Percentiles rank a stretch among this genome's conserved stretches.
Evolutionary conservation across 2,888 invertebrate genomes (phyloP).

Genomic region (Suillia variegata): DNA sequence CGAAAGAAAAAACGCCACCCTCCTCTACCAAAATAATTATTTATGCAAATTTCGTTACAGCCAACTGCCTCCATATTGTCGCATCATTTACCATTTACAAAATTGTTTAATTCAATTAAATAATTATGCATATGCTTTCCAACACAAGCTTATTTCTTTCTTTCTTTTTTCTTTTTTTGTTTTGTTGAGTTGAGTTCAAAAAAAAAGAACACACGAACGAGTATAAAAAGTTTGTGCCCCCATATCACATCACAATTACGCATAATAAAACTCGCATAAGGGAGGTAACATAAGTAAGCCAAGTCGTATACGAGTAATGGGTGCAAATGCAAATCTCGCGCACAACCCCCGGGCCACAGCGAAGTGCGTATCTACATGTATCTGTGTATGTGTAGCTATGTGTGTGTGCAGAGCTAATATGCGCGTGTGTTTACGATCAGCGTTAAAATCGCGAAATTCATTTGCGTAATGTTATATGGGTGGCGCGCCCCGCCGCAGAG

Average conservation of each 20-base stretch:
- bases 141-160: slow-evolving; percentile 24
- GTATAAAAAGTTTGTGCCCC: slow-evolving; percentile 20
- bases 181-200: too few species aligned
- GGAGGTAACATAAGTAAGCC: slow-evolving; percentile 12
- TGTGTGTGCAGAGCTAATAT: slow-evolving; percentile 6
- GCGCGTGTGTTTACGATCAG: slow-evolving; percentile 11
- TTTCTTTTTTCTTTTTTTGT: too few species aligned
- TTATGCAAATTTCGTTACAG: slow-evolving; percentile 26
- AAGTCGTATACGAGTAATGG: too few species aligned
- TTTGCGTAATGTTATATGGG: slow-evolving; percentile 44
- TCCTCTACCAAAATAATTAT: slow-evolving; percentile 14
- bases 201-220: slow-evolving; percentile 35
- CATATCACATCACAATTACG: slow-evolving; percentile 34
- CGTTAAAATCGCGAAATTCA: slow-evolving; percentile 37
- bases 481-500: slow-evolving; percentile 15
- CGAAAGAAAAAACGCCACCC: too few species aligned
- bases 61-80: slow-evolving; percentile 41
- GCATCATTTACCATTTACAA: slow-evolving; percentile 54
- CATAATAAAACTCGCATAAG: slow-evolving; percentile 43
- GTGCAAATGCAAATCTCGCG: too few species aligned
- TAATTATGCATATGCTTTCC: slow-evolving; percentile 50
- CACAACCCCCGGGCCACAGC: too few species aligned
- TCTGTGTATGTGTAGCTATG: slow-evolving; percentile 29
- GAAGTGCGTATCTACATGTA: not conserved
- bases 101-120: slow-evolving; percentile 58